These are phyloP conservation scores for Griposia aprilina DNA, from an alignment of 2,888 invertebrate species.

Conservation along the genomic window DNA sequence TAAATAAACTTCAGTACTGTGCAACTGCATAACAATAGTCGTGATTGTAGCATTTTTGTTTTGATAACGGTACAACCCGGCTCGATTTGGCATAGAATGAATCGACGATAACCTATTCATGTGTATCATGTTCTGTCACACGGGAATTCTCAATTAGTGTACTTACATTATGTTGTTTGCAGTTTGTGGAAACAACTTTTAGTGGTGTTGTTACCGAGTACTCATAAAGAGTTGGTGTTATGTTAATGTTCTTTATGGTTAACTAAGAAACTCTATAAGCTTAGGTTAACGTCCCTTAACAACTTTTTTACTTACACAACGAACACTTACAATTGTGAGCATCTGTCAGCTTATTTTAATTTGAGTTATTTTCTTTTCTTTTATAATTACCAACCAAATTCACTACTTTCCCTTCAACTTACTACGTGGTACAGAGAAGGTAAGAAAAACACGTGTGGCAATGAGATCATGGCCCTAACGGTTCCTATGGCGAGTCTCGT, in stretches of 20 bases:
- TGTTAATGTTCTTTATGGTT: conserved; percentile 29
- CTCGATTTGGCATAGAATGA: conserved; percentile 59
- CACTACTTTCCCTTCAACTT: conserved; percentile 35
- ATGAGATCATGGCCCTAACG: conserved; percentile 83
- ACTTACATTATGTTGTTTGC: conserved; percentile 33
- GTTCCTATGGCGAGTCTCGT: conserved; percentile 71
- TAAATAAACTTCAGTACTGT: conserved; percentile 76
- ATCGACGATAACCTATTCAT: conserved; percentile 44
- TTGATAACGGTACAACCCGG: conserved; percentile 63
- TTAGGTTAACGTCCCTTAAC: neutral
- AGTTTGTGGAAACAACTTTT: conserved; percentile 22
- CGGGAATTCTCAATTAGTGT: conserved; percentile 50
- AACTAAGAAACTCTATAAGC: conserved; percentile 19
- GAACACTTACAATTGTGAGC: neutral
- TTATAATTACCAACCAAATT: neutral
- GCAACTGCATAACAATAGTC: conserved; percentile 68
- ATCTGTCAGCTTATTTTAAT: conserved; percentile 19
- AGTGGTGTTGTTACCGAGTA: conserved; percentile 17
- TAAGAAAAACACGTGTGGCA: conserved; percentile 74
- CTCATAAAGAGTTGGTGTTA: conserved; percentile 40
- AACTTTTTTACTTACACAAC: conserved; percentile 6
- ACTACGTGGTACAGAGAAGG: conserved; percentile 33
- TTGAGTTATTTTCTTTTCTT: conserved; percentile 9
- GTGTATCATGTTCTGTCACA: conserved; percentile 48
- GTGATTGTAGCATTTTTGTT: conserved; percentile 65